Percentiles rank a stretch among this genome's conserved stretches.
Conservation (phyloP, 2,113 vertebrate species). For the Zosterops pallidus region DNA sequence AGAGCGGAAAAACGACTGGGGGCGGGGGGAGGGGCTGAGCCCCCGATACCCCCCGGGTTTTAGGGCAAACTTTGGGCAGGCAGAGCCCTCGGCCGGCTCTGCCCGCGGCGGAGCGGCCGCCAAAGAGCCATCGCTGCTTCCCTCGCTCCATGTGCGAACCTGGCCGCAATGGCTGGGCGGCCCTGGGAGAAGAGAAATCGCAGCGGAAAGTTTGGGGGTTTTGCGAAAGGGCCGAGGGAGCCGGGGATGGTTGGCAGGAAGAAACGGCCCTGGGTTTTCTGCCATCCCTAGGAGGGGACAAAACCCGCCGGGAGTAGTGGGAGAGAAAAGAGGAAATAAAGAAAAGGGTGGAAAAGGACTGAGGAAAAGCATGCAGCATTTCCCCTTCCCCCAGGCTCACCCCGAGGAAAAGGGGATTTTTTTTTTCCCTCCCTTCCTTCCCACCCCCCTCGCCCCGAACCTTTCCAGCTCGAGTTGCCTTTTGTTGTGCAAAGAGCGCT, state of each 20-base stretch:
- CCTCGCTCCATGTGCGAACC: neutral
- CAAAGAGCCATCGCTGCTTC: neutral
- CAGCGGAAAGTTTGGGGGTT: constrained; percentile 6
- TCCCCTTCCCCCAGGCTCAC: neutral
- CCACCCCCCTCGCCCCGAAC: neutral
- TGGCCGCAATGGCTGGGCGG: neutral
- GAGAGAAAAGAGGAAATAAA: neutral
- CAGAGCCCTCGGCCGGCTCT: neutral
- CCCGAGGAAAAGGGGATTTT: neutral
- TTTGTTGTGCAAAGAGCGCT: constrained; percentile 62
- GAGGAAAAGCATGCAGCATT: neutral
- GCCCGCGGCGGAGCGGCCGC: neutral
- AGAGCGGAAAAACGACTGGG: neutral
- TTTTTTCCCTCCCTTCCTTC: neutral
- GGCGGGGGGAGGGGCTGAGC: neutral
- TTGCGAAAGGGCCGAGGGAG: neutral
- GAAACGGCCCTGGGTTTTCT: neutral
- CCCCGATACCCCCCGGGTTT: neutral
- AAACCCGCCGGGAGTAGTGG: neutral
- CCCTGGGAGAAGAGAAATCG: neutral
- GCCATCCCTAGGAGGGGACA: neutral
- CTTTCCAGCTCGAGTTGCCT: constrained; percentile 58
- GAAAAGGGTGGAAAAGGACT: neutral
- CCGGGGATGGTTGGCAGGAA: neutral
- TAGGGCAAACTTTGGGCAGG: neutral